Base-by-base conservation (phyloP, 2,797 vertebrate genomes). In the Chromis chromis region DNA sequence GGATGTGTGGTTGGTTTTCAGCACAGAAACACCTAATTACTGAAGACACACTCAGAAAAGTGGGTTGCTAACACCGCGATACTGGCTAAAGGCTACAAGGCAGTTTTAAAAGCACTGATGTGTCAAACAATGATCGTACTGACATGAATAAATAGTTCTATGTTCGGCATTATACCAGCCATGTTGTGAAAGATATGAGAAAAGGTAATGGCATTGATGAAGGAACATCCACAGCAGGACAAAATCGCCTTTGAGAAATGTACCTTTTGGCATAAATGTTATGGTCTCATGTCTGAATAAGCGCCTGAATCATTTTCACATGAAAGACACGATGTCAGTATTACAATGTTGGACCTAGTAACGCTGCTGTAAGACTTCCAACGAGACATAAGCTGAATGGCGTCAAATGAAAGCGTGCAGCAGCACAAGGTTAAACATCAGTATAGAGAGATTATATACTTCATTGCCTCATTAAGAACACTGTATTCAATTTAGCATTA, bases 281-380 rank as follows among this genome's bases (percentile, higher is more conserved):
- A 17, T 54, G 4, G 25, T 9, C 31, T 50, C 11, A 63, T 48
- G 27, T 78, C 46, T 57, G 27, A 69, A 64, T 50, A 39, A 31
- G n/a, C 14, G 0, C 4, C 25, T 11, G 6, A 50, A 4, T 61
- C 16, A 53, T 25, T 42, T 65, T 62, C n/a, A 56, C 50, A 22
- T 53, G 14, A 62, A 73, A 44, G 64, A 53, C 33, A 56, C 5
- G 0, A 58, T 19, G 11, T n/a, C 16, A 25, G 16, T 49, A 46
- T 40, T 55, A 21, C 6, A 17, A 63, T 17, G 55, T 22, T 6
- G 1, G 6, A 44, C 21, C 8, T 21, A 4, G 36, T 25, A 19
- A 17, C 27, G 21, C 6, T 48, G 31, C 13, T 6, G 8, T 13
- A 39, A 48, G 13, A 31, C n/a, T 52, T 21, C 17, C 11, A 46